Base-by-base conservation (phyloP, 2,113 vertebrate species). In the Oreochromis aureus region DNA sequence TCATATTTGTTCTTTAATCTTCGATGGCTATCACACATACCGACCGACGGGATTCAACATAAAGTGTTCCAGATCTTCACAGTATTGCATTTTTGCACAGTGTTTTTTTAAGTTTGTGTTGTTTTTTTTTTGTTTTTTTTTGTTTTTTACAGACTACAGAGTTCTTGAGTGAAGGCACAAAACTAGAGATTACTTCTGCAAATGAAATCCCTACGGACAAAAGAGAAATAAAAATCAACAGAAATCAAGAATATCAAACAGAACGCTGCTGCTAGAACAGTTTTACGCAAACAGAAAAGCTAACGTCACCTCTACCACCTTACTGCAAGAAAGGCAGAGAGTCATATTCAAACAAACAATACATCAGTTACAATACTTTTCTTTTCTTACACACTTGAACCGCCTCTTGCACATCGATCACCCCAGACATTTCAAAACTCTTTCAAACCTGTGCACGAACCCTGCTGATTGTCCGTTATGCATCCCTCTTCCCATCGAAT, bases 71-170 rank as follows among this genome's bases (percentile, higher is more conserved):
- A 87, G 84, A 36, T 91, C 90, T 91, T 93, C 91, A 94, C 92
- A 94, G 93, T 93, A 92, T 93, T 93, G 92, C 89, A 90, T 90
- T 91, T 48, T 91, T 85, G 90, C 91, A 92, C 93, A 94, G 90
- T 91, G 91, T 91, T 36, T 36, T 19, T 59, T 58, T 16, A 3
- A 10, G 2, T 4, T 63, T 10, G 0, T 10, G 22, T 9, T 39
- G 3, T 39, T 39, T 34, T 8, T 39, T 9, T 39, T 9, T 36
- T 34, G 5, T 6, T 10, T 32, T 58, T 59, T 63, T 87, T 85
- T 6, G 6, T 32, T 58, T 59, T 63, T 87, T 85, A 94, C 91
- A 95, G 89, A 94, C 89, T 69, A 92, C 89, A 89, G 87, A 81
- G 83, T 89, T 90, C 86, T 81, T 9, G 54, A 94, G 90, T 86